Conservation (phyloP, 2,888 invertebrate genomes). For the Philonicus albiceps region DNA sequence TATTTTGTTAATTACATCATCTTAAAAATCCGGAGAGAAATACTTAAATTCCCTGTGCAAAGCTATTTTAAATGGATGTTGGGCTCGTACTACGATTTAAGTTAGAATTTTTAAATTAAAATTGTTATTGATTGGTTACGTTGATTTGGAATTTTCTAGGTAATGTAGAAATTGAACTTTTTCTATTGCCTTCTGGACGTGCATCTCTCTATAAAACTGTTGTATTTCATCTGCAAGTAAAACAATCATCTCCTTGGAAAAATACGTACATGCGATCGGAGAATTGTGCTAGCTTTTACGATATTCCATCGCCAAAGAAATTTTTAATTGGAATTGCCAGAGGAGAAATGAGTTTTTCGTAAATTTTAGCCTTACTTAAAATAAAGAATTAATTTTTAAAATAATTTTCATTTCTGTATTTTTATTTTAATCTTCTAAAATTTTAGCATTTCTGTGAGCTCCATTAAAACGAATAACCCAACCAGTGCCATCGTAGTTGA, state of each 20-base stretch:
- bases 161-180: conserved; percentile 37
- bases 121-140: neutral
- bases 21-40: conserved; percentile 52
- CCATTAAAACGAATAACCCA: conserved; percentile 62
- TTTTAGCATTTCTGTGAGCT: neutral
- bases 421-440: neutral
- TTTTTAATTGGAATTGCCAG: conserved; percentile 44
- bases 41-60: conserved; percentile 58
- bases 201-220: neutral
- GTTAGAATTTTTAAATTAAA: neutral
- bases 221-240: conserved; percentile 31
- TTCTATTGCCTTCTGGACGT: neutral
- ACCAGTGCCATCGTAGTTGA: conserved; percentile 77
- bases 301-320: conserved; percentile 35
- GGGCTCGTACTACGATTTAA: conserved; percentile 54
- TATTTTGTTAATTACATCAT: conserved; percentile 5
- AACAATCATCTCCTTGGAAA: conserved; percentile 41
- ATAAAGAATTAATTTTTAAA: neutral
- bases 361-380: neutral
- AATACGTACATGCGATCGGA: conserved; percentile 24
- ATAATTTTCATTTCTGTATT: neutral
- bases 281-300: neutral
- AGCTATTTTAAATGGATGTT: conserved; percentile 55
- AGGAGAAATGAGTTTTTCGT: conserved; percentile 45
- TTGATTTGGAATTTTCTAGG: conserved; percentile 6